A percentile compares a stretch with the other conserved stretches of the same genome.
Evolutionary conservation across 2,797 vertebrate genomes (phyloP).

Genomic region (Adelosebastes latens): DNA sequence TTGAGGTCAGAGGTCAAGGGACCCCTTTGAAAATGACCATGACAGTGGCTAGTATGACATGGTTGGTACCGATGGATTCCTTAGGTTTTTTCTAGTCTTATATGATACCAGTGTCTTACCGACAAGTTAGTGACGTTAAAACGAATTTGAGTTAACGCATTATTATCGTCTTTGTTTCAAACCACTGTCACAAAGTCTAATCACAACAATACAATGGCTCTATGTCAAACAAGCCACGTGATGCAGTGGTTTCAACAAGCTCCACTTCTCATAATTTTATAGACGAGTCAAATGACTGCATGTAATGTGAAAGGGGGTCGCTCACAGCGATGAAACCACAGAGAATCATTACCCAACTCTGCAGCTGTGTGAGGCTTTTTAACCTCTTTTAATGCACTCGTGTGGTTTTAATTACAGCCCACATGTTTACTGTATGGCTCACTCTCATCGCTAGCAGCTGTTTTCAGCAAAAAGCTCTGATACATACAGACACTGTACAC

Average conservation of each 20-base stretch:
- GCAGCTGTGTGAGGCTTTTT: conserved; percentile 5
- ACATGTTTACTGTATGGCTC: neutral
- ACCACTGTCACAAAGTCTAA: neutral
- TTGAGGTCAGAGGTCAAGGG: too few species aligned
- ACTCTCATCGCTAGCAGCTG: neutral
- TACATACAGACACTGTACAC: neutral
- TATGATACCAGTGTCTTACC: too few species aligned
- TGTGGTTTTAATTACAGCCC: conserved; percentile 32
- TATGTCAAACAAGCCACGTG: accelerated
- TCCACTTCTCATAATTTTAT: neutral
- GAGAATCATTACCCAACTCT: neutral
- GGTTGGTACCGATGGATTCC: too few species aligned
- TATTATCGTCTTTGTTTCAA: neutral
- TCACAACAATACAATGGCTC: neutral
- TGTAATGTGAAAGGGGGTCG: neutral
- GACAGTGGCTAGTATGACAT: too few species aligned
- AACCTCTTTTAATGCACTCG: neutral
- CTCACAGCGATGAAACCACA: conserved; percentile 24
- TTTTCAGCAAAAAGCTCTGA: neutral
- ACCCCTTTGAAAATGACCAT: too few species aligned
- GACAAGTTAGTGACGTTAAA: too few species aligned
- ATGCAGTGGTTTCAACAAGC: neutral
- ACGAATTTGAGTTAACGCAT: too few species aligned
- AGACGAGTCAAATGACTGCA: neutral
- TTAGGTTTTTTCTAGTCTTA: too few species aligned